Conservation (phyloP, 2,113 vertebrate species). For the Scomber japonicus region DNA sequence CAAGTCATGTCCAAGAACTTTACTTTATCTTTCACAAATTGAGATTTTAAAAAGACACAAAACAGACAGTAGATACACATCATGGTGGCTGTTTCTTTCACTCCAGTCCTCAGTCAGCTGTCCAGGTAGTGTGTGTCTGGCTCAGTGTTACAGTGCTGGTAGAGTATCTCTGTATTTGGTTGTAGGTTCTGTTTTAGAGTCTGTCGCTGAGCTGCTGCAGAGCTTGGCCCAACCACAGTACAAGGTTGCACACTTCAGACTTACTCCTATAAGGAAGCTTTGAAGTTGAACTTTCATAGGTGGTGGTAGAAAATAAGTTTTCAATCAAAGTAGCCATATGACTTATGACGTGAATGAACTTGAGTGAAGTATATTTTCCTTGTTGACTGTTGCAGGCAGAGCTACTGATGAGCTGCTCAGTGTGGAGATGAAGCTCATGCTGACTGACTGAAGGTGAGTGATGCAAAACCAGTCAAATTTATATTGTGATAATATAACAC, state of each 20-base stretch:
- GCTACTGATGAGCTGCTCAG: background rate
- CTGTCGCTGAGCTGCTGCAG: constrained; percentile 49
- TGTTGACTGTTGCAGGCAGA: constrained; percentile 2
- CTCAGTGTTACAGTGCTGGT: constrained; percentile 86
- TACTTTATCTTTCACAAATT: too few relatives aligned
- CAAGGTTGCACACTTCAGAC: constrained; percentile 64
- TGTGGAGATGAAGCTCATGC: background rate
- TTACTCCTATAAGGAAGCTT: background rate
- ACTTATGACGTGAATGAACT: too few relatives aligned
- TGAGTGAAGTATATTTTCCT: too few relatives aligned
- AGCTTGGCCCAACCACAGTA: constrained; percentile 76
- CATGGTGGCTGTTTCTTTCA: background rate
- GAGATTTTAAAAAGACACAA: too few relatives aligned
- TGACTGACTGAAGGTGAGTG: constrained; percentile 12
- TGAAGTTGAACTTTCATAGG: background rate
- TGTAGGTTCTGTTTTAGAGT: constrained; percentile 79
- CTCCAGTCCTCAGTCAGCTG: constrained; percentile 85
- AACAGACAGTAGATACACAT: background rate
- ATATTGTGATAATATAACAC: constrained; percentile 61
- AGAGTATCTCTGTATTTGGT: constrained; percentile 66
- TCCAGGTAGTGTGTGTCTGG: constrained; percentile 66
- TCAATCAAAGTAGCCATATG: too few relatives aligned
- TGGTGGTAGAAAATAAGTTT: background rate
- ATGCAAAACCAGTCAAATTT: rapidly evolving
- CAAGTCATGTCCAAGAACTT: too few relatives aligned